Conservation (phyloP, 2,888 invertebrate genomes). For the Brachyptera putata region DNA sequence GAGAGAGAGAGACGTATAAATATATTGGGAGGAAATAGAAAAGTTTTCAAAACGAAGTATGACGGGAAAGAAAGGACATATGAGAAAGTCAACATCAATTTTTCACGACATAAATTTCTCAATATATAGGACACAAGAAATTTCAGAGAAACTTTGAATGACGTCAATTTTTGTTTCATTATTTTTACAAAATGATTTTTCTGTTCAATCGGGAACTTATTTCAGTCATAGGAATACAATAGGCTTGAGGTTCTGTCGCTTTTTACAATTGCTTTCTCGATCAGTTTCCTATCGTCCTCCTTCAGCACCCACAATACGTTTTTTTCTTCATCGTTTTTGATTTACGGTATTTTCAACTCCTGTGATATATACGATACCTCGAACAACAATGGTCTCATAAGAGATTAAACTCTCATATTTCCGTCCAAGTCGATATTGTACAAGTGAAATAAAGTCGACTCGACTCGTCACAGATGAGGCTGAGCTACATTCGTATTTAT, state of each 20-base stretch:
- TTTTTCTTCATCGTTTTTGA: slow-evolving; percentile 10
- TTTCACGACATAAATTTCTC: slow-evolving; percentile 21
- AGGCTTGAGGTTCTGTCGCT: slow-evolving; percentile 7
- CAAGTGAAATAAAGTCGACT: too few relatives aligned
- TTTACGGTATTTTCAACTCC: slow-evolving; percentile 17
- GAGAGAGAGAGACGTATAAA: too few relatives aligned
- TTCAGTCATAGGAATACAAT: slow-evolving; percentile 15
- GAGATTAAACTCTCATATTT: slow-evolving; percentile 25
- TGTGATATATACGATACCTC: background rate
- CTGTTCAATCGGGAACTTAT: slow-evolving; percentile 18
- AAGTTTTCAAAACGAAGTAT: too few relatives aligned
- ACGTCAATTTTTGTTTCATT: slow-evolving; percentile 22
- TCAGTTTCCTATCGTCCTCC: slow-evolving; percentile 1
- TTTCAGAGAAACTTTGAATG: slow-evolving; percentile 9
- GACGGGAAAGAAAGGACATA: background rate
- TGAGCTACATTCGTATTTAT: too few relatives aligned
- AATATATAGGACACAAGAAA: background rate
- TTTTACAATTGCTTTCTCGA: slow-evolving; percentile 15
- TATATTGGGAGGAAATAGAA: too few relatives aligned
- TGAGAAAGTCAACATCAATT: slow-evolving; percentile 22
- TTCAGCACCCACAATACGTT: slow-evolving; percentile 17
- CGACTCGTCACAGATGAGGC: too few relatives aligned
- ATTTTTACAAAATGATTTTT: slow-evolving; percentile 21
- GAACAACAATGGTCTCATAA: slow-evolving; percentile 22
- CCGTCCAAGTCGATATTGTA: slow-evolving; percentile 3